Evolutionary conservation across 2,797 vertebrate genomes (phyloP).

Genomic region (Pseudochaenichthys georgianus): DNA sequence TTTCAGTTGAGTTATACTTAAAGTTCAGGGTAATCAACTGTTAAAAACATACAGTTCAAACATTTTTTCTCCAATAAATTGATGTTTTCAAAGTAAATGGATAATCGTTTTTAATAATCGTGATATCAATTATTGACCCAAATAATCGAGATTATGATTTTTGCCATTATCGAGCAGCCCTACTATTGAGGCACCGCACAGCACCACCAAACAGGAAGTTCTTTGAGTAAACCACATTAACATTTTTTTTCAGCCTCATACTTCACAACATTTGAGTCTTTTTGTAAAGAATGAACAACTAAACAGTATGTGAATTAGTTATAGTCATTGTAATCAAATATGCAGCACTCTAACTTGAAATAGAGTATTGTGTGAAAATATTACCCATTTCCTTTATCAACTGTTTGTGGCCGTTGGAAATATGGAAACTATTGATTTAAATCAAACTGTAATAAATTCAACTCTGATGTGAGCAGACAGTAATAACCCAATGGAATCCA

Average conservation of each 20-base stretch:
- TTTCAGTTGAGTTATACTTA: too few relatives aligned
- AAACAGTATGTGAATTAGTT: background rate
- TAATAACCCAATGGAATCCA: conserved; percentile 29
- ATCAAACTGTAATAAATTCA: conserved; percentile 27
- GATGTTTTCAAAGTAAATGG: too few relatives aligned
- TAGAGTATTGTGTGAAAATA: background rate
- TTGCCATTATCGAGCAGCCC: too few relatives aligned
- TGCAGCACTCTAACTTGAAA: background rate
- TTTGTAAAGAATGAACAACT: background rate
- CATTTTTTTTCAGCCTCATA: background rate
- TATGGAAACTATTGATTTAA: background rate
- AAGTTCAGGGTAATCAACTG: too few relatives aligned
- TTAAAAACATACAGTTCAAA: too few relatives aligned
- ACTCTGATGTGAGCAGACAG: conserved; percentile 20
- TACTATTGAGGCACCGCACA: background rate
- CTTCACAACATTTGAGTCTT: background rate
- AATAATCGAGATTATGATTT: too few relatives aligned
- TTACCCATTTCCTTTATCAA: background rate
- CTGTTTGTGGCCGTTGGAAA: background rate
- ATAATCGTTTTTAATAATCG: too few relatives aligned
- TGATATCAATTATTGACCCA: too few relatives aligned
- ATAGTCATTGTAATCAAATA: background rate
- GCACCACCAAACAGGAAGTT: conserved; percentile 1
- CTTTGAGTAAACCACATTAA: background rate
- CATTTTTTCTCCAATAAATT: too few relatives aligned